Conservation (phyloP, 2,888 invertebrate species). For the Hemaris fuciformis region DNA sequence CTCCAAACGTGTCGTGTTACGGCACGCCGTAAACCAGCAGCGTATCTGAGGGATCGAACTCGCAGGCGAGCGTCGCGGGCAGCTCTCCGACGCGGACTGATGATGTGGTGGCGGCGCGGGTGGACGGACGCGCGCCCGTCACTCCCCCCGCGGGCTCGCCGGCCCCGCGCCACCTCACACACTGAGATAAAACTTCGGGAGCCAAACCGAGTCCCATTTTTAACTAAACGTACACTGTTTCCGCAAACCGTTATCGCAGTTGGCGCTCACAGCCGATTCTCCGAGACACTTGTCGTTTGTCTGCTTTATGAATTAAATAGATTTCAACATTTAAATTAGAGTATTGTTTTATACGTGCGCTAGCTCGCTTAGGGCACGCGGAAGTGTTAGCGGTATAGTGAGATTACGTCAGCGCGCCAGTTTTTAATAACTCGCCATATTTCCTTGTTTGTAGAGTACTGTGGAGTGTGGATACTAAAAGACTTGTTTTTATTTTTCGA, state of each 20-base stretch:
- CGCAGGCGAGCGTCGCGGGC: slow-evolving; percentile 75
- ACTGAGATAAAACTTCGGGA: slow-evolving; percentile 77
- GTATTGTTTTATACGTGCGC: slow-evolving; percentile 36
- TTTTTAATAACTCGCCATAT: slow-evolving; percentile 77
- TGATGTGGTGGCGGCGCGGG: slow-evolving; percentile 75
- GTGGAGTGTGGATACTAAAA: slow-evolving; percentile 45
- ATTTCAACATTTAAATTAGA: slow-evolving; percentile 17
- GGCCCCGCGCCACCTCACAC: slow-evolving; percentile 57
- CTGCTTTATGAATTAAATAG: slow-evolving; percentile 21
- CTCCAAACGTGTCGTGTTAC: slow-evolving; percentile 82
- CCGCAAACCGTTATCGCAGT: slow-evolving; percentile 67
- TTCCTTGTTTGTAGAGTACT: slow-evolving; percentile 70
- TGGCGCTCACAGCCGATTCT: slow-evolving; percentile 42
- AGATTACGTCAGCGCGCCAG: slow-evolving; percentile 77
- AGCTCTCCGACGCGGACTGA: slow-evolving; percentile 79
- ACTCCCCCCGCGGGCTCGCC: slow-evolving; percentile 45
- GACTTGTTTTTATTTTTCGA: slow-evolving; percentile 36
- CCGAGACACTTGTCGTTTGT: slow-evolving; percentile 32
- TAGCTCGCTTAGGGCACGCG: slow-evolving; percentile 67
- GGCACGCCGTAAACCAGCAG: slow-evolving; percentile 81
- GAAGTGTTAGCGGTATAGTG: slow-evolving; percentile 65
- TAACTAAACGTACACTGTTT: slow-evolving; percentile 64
- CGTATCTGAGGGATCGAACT: slow-evolving; percentile 79
- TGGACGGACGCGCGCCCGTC: slow-evolving; percentile 72
- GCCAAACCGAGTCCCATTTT: slow-evolving; percentile 74